Conservation (phyloP, 2,113 vertebrate species). For the Xyliphius kryptos region DNA sequence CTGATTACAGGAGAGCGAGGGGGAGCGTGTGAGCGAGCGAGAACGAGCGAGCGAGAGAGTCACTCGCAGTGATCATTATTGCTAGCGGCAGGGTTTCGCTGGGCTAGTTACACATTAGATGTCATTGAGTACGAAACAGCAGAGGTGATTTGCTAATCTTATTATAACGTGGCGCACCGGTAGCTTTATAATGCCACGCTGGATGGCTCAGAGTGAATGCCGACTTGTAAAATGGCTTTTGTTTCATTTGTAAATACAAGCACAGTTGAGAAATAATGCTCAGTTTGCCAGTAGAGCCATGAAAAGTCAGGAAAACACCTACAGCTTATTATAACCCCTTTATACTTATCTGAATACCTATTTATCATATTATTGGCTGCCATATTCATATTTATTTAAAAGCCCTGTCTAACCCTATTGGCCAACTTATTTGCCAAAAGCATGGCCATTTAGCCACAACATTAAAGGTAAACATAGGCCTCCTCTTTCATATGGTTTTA, state of each 20-base stretch:
- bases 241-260: constrained; percentile 24
- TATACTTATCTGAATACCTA: too few relatives aligned
- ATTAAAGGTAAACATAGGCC: too few relatives aligned
- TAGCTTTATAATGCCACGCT: constrained; percentile 13
- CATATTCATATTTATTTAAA: too few relatives aligned
- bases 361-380: too few relatives aligned
- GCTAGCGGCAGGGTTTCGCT: constrained; percentile 33
- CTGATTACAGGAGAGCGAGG: constrained; percentile 48
- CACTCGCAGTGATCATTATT: constrained; percentile 35
- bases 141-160: constrained; percentile 35
- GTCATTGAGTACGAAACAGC: constrained; percentile 36
- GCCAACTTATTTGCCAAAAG: too few relatives aligned
- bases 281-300: too few relatives aligned
- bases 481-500: too few relatives aligned
- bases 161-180: constrained; percentile 24
- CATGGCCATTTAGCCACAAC: too few relatives aligned
- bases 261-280: constrained; percentile 14
- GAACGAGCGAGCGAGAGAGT: constrained; percentile 21
- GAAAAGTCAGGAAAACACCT: too few relatives aligned
- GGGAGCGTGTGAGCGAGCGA: constrained; percentile 6
- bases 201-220: constrained; percentile 8
- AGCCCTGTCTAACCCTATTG: too few relatives aligned
- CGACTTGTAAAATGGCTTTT: background rate
- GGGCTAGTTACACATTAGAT: constrained; percentile 36
- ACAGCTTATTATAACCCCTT: too few relatives aligned